phyloP scores from a whole-genome alignment of 2,888 invertebrate species.

The Eupithecia pulchellata region DNA sequence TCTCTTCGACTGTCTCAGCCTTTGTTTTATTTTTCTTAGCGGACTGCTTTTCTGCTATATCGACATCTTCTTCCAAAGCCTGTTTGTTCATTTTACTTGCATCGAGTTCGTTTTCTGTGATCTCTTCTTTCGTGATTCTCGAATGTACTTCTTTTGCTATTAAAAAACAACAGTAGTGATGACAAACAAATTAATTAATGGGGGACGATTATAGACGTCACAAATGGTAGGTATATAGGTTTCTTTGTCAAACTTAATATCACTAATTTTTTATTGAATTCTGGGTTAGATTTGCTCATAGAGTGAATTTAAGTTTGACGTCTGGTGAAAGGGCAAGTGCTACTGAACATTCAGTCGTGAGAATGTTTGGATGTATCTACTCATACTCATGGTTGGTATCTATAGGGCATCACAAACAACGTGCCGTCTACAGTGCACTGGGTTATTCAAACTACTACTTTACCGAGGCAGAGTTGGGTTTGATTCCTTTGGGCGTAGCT shows the following conservation, averaged over 20 bases:
- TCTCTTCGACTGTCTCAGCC: slow-evolving; percentile 59
- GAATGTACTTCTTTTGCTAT: slow-evolving; percentile 83
- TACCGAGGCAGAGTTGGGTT: slow-evolving; percentile 51
- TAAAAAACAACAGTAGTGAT: slow-evolving; percentile 54
- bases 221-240: slow-evolving; percentile 62
- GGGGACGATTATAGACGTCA: slow-evolving; percentile 64
- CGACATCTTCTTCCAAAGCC: slow-evolving; percentile 58
- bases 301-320: slow-evolving; percentile 18
- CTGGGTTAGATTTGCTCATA: background rate
- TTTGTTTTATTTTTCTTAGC: slow-evolving; percentile 63
- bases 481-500: slow-evolving; percentile 49
- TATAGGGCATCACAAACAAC: slow-evolving; percentile 68
- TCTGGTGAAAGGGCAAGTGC: slow-evolving; percentile 21
- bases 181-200: slow-evolving; percentile 50
- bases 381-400: slow-evolving; percentile 64
- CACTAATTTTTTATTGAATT: background rate
- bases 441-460: slow-evolving; percentile 72
- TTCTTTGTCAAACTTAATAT: slow-evolving; percentile 19
- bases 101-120: slow-evolving; percentile 80
- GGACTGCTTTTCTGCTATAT: slow-evolving; percentile 50
- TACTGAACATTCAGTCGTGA: slow-evolving; percentile 68
- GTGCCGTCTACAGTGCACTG: slow-evolving; percentile 67
- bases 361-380: slow-evolving; percentile 71
- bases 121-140: slow-evolving; percentile 77
- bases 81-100: slow-evolving; percentile 62